Base-by-base conservation (phyloP, 2,888 invertebrate species). In the Mythimna lalbum region DNA sequence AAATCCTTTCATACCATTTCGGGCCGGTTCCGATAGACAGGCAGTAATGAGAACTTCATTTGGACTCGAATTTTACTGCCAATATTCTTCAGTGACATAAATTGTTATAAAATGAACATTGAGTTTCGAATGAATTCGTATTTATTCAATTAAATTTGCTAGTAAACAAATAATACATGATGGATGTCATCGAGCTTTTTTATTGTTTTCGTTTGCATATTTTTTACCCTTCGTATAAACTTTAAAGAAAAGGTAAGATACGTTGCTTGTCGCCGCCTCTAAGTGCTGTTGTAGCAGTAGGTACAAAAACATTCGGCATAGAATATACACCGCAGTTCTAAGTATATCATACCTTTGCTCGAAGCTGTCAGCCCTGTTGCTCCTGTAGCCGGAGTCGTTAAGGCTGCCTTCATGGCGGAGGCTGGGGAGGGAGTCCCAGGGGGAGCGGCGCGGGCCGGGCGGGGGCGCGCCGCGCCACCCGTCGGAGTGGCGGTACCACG, bases 401-500 rank as follows among this genome's bases (percentile, higher is more conserved):
- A 98, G 97, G 93, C 98, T 98, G 89, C 97, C 97, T 90, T 98
- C 98, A 89, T 98, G 98, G 50, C 98, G 97, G 78, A 98, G 95
- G 63, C 98, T 98, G 69, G 98, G 98, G 81, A 98, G 95, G 62
- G 98, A 98, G 93, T 98, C 98, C 98, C 98, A 98, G 43, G 98
- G 98, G 7, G 98, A 98, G 81, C 98, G 97, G 86, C 98, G 98
- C 73, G 98, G 98, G 19, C 93, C 95, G 12, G 94, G 95, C 75
- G 96, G 96, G 0, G 93, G 92, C 43, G 96, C 96, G 70, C 97
- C 96, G 71, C 96, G 97, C 98, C 98, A 98, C 60, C 98, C 98
- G 90, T 98, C 98, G 53, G 98, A 98, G 93, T 98, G 98, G 21
- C 98, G 97, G 95, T 98, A 98, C 98, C 98, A 98, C 87, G 98